These are phyloP conservation scores for Sebastes hubbsi DNA, from an alignment of 2,797 vertebrate species.

Conservation along the genomic window DNA sequence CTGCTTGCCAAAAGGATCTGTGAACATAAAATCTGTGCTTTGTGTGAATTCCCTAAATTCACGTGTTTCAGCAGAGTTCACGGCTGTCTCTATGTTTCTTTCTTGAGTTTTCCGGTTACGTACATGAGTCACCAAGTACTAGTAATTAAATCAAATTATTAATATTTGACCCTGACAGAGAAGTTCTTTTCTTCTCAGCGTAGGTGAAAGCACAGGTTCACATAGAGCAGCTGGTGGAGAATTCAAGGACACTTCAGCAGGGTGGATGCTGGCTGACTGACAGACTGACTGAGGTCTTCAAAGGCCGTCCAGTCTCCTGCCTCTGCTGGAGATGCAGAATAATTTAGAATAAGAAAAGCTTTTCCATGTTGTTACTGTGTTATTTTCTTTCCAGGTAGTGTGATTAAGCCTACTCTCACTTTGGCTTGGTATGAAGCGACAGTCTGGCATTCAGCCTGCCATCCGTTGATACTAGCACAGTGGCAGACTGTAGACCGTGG, in stretches of 20 bases:
- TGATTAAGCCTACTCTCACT: slow-evolving; percentile 37
- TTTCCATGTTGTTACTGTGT: slow-evolving; percentile 3
- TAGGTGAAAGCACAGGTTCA: background rate
- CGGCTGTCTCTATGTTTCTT: background rate
- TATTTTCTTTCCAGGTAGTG: slow-evolving; percentile 52
- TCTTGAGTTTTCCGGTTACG: background rate
- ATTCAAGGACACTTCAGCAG: slow-evolving; percentile 17
- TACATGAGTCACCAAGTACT: background rate
- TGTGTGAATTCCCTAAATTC: background rate
- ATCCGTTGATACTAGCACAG: slow-evolving; percentile 32
- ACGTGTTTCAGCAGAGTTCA: background rate
- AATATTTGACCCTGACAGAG: background rate
- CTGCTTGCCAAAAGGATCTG: background rate
- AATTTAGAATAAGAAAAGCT: slow-evolving; percentile 7
- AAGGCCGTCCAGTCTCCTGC: background rate
- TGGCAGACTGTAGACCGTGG: slow-evolving; percentile 27
- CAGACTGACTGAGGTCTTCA: background rate
- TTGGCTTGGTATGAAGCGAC: slow-evolving; percentile 30
- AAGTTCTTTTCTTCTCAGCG: background rate
- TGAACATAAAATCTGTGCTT: background rate
- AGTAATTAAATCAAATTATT: background rate
- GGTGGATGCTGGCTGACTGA: background rate
- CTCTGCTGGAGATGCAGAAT: background rate
- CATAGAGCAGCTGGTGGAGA: background rate
- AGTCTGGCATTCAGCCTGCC: slow-evolving; percentile 46